These are phyloP conservation scores for Rousettus madagascariensis DNA, from an alignment of 2,797 vertebrate genomes.

Conservation along the genomic window DNA sequence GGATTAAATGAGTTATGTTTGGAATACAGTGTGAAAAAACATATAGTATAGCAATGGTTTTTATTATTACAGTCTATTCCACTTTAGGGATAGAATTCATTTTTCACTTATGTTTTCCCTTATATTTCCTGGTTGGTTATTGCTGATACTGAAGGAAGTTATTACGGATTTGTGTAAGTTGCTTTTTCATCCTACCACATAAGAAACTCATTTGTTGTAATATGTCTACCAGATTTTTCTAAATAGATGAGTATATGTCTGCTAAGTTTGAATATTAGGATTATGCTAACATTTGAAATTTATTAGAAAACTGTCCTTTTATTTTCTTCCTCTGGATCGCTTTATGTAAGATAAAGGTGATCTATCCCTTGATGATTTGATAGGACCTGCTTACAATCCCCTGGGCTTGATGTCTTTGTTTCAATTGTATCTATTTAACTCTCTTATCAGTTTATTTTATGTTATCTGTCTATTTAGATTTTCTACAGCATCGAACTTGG, in stretches of 20 bases:
- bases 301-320: background rate
- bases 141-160: background rate
- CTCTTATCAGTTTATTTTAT: background rate
- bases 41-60: background rate
- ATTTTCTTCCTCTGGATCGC: background rate
- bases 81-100: background rate
- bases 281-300: background rate
- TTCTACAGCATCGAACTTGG: background rate
- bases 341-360: background rate
- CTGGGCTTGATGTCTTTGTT: background rate
- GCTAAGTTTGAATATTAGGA: background rate
- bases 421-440: background rate
- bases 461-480: constrained; percentile 21
- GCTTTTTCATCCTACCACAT: background rate
- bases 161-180: background rate
- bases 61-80: background rate
- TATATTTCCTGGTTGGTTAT: background rate
- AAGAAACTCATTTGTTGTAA: background rate
- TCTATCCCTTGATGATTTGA: background rate
- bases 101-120: background rate
- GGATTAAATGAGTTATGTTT: background rate
- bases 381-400: background rate
- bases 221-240: background rate
- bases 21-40: background rate
- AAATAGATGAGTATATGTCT: background rate